Evolutionary conservation across 1,140 invertebrate genomes (phyloP), one percentile per base, ranked within the genome.

Genomic region (Heliconius melpomene): DNA sequence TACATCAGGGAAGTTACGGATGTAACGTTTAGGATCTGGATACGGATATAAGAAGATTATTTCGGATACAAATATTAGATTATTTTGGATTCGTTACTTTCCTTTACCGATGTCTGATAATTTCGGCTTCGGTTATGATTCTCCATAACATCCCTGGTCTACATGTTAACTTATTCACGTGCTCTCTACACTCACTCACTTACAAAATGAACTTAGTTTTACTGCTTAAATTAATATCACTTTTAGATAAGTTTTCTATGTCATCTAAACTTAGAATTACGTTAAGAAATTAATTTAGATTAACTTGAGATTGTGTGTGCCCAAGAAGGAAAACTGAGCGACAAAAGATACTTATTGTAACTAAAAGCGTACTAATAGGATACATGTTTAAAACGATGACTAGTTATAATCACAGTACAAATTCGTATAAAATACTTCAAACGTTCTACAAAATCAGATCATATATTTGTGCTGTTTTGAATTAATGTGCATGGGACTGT

Each of bases 171-270:
- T 38, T n/a, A 50, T 52, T 79, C 46, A 79, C 75, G 52, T 50
- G 46, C 66, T 78, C 80, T 79, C 78, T 81, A 85, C 83, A 81
- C 83, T 82, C 80, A 87, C 86, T 87, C 84, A 88, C 77, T 80
- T 78, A 90, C 89, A 90, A 88, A 89, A 93, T 89, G 89, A 91
- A 90, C 86, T 84, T 91, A 94, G 86, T 75, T 80, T 79, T 86
- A 88, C 86, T 82, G 85, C 91, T 92, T 94, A 93, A 92, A 91
- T 90, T 94, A 93, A 93, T 94, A 93, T 93, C 92, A 93, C 92
- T 93, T 93, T 89, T 87, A 87, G 83, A 85, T 88, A 90, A 77
- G 87, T 88, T 83, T 84, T 89, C 83, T 78, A 78, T 81, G 80
- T 60, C 74, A 72, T 78, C 71, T 72, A 57, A 80, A 80, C 79